Evolutionary conservation across 2,113 vertebrate genomes (phyloP).

Genomic region (Tinamus guttatus): DNA sequence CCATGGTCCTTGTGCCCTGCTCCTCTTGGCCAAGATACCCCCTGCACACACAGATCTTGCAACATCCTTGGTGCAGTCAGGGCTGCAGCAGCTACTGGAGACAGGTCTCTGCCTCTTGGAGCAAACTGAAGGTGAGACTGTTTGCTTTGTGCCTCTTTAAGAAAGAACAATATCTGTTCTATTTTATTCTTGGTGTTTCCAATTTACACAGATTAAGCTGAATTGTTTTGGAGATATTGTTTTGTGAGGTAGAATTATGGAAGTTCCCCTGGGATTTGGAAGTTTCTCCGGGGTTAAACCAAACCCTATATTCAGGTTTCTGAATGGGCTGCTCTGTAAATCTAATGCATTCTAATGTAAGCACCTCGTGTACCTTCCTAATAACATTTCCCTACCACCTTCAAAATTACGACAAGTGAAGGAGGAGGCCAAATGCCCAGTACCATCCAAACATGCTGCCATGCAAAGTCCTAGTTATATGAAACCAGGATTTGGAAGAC

Average conservation of each 20-base stretch:
- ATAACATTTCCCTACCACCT: rapidly evolving
- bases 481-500: not conserved
- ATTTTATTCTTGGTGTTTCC: not conserved
- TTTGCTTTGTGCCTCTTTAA: not conserved
- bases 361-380: not conserved
- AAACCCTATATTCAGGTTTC: not conserved
- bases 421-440: not conserved
- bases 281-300: not conserved
- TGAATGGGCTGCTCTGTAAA: not conserved
- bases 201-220: not conserved
- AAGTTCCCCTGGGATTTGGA: not conserved
- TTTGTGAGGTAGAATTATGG: not conserved
- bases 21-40: not conserved
- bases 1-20: not conserved
- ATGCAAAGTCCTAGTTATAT: not conserved
- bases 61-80: not conserved
- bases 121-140: not conserved
- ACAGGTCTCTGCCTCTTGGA: not conserved
- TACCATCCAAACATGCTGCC: not conserved
- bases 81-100: not conserved
- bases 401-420: not conserved
- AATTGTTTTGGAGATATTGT: not conserved
- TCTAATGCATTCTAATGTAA: not conserved
- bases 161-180: not conserved
- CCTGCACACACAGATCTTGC: not conserved